phyloP scores from a whole-genome alignment of 2,113 vertebrate genomes.

The Hippocampus zosterae region DNA sequence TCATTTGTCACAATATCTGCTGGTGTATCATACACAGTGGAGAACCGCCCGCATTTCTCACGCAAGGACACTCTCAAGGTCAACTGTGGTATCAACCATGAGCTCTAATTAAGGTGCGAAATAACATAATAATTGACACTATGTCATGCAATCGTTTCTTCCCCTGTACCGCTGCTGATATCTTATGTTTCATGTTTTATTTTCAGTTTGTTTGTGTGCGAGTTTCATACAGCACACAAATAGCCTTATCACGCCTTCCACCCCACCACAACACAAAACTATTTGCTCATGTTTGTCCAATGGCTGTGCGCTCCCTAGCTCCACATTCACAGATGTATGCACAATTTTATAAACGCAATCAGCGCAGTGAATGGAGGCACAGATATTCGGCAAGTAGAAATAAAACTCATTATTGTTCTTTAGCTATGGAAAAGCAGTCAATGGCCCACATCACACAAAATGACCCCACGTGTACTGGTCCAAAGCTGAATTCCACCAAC shows the following conservation, averaged over 20 bases:
- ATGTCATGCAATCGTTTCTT: background rate
- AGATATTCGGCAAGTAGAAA: constrained; percentile 58
- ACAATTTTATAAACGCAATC: constrained; percentile 78
- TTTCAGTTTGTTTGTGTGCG: background rate
- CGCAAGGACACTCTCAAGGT: constrained; percentile 48
- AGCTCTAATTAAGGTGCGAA: background rate
- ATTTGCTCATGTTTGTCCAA: constrained; percentile 78
- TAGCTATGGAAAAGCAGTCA: constrained; percentile 76
- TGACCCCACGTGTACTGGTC: constrained; percentile 29
- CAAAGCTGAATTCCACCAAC: constrained; percentile 70
- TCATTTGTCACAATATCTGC: constrained; percentile 28
- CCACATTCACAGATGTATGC: constrained; percentile 69
- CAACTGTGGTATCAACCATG: constrained; percentile 25
- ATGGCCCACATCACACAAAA: constrained; percentile 73
- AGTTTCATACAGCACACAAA: constrained; percentile 52
- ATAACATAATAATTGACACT: background rate
- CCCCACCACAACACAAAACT: constrained; percentile 74
- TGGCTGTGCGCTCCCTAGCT: constrained; percentile 62
- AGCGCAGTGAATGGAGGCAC: constrained; percentile 69
- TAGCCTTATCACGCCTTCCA: constrained; percentile 71
- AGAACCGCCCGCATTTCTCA: constrained; percentile 19
- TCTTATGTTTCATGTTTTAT: constrained; percentile 17
- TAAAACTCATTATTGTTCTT: constrained; percentile 73
- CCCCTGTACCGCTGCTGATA: background rate
- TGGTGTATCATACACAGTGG: constrained; percentile 9